A percentile compares a stretch with the other conserved stretches of the same genome.
Evolutionary conservation across 2,888 invertebrate genomes (phyloP).

Genomic region (Galeopsomyia nigrocyanea): DNA sequence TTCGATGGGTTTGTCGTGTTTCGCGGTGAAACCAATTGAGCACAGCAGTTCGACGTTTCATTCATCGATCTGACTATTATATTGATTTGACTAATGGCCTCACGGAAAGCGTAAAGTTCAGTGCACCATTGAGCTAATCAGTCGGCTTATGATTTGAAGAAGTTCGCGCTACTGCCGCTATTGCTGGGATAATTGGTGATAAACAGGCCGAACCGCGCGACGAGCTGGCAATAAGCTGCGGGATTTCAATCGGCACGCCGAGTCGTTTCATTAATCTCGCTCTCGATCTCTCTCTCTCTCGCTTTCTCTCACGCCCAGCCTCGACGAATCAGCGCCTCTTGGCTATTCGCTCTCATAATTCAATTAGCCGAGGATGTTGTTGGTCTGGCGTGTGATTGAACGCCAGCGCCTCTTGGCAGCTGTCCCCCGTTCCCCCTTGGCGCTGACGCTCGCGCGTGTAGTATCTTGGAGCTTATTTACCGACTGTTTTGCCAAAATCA

Average conservation of each 20-base stretch:
- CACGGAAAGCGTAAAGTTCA: no score
- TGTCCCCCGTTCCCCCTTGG: no score
- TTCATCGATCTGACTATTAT: no score
- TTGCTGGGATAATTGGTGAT: not conserved
- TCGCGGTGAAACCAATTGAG: no score
- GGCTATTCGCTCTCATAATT: constrained; percentile 67
- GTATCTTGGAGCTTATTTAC: constrained; percentile 55
- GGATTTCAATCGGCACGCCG: constrained; percentile 55
- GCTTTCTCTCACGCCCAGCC: constrained; percentile 46
- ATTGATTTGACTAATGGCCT: no score
- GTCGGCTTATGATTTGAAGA: no score
- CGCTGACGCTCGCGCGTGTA: no score
- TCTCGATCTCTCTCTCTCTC: constrained; percentile 11
- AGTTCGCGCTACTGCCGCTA: no score
- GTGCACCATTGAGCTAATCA: no score
- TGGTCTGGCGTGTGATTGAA: no score
- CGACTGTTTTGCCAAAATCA: constrained; percentile 60
- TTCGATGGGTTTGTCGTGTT: not conserved
- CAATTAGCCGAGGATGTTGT: constrained; percentile 57
- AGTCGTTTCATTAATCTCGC: constrained; percentile 64
- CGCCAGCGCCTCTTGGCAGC: no score
- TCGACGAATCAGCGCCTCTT: constrained; percentile 61
- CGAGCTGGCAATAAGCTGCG: constrained; percentile 31
- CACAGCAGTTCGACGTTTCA: no score
- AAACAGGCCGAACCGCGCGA: constrained; percentile 6